These are phyloP conservation scores for Cerastis leucographa DNA, from an alignment of 2,888 invertebrate species.

Conservation along the genomic window DNA sequence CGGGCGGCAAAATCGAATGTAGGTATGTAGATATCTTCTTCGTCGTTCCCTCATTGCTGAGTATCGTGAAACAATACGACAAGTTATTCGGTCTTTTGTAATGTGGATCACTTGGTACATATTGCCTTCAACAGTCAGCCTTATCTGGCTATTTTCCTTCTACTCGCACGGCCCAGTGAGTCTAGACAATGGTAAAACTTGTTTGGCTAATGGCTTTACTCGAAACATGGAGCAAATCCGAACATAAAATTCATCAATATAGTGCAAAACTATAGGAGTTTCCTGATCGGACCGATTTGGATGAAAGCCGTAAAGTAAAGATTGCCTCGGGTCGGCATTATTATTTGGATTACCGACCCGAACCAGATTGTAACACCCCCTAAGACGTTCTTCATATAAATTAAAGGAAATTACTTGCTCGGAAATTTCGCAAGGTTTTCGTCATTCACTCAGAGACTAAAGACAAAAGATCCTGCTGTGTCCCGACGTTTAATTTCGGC, in stretches of 20 bases:
- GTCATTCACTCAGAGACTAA: constrained; percentile 20
- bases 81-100: neutral
- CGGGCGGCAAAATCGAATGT: neutral
- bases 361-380: neutral
- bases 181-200: neutral
- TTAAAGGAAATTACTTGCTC: constrained; percentile 49
- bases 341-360: neutral
- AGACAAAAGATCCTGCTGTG: constrained; percentile 37
- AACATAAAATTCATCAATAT: neutral
- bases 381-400: constrained; percentile 46
- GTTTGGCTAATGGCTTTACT: neutral
- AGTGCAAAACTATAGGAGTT: neutral
- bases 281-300: neutral
- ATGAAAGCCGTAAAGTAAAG: neutral
- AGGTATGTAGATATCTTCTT: neutral
- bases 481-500: constrained; percentile 17
- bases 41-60: neutral
- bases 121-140: neutral
- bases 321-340: neutral
- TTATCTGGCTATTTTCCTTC: neutral
- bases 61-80: neutral
- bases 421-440: constrained; percentile 42
- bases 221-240: neutral
- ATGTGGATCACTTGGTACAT: neutral
- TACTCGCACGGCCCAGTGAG: neutral